Evolutionary conservation across 2,113 vertebrate genomes (phyloP).

Genomic region (Barbus barbus): DNA sequence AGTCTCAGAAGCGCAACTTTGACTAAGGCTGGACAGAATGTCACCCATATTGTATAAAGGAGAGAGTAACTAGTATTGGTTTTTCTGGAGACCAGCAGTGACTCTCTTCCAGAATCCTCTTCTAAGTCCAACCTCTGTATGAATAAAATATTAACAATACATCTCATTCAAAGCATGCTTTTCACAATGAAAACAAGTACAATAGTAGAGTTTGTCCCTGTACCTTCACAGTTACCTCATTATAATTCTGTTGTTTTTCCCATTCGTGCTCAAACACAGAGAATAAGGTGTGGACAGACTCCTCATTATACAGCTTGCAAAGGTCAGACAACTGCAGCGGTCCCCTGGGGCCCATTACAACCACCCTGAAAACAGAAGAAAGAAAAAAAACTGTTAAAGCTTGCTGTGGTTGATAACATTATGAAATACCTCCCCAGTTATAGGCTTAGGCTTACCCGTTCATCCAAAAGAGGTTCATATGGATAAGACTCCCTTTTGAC

Average conservation of each 20-base stretch:
- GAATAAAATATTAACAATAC: neutral
- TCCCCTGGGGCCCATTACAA: conserved; percentile 23
- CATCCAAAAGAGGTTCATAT: neutral
- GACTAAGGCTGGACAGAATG: conserved; percentile 16
- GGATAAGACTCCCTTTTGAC: neutral
- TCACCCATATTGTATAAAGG: conserved; percentile 19
- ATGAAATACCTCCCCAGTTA: neutral
- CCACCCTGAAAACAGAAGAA: neutral
- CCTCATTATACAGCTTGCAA: conserved; percentile 7
- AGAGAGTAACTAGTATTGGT: neutral
- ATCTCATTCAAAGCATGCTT: neutral
- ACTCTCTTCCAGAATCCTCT: neutral
- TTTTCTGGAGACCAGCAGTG: neutral
- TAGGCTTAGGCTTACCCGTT: neutral
- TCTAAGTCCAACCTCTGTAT: neutral
- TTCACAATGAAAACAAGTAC: neutral
- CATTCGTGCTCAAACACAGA: conserved; percentile 20
- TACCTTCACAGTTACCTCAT: neutral
- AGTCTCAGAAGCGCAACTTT: conserved; percentile 39
- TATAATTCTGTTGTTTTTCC: conserved; percentile 9
- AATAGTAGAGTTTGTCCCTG: neutral
- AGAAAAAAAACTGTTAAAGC: neutral
- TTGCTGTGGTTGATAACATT: neutral
- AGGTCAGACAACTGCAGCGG: conserved; percentile 1
- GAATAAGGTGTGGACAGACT: neutral